Base-by-base conservation (phyloP, 2,113 vertebrate genomes). In the Oryzias javanicus region DNA sequence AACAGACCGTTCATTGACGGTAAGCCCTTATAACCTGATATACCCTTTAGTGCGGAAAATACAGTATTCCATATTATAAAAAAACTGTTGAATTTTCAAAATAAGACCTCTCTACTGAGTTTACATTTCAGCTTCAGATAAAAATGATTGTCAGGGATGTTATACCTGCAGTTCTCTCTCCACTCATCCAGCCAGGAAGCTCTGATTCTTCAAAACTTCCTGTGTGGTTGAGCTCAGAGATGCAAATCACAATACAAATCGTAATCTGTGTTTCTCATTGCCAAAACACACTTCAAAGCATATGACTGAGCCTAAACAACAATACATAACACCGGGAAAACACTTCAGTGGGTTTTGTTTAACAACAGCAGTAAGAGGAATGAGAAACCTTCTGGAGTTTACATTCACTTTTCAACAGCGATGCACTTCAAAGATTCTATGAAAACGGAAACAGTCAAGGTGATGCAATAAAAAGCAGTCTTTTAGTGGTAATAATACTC, bases 191-290 rank as follows among this genome's bases (percentile, higher is more conserved):
- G 74, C 45, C 67, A 82, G 82, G 78, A 88, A 85, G 70, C 76
- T 67, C 56, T 65, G 72, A 83, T 79, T 84, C 74, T 80, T 72
- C 42, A 16, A 66, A 35, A 72, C 71, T 84, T 89, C 74, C 67
- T 75, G 49, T 68, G 64, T 67, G 57, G 55, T 76, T 73, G 67
- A 70, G 42, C 68, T 67, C 51, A 45, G 67, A 80, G 65, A 85
- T 75, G 53, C 78, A 74, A 84, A 89, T 89, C 76, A 79, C 56
- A 77, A 77, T 70, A 67, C 45, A 29, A 42, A 41, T 46, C 44
- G 78, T 86, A 79, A 87, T 87, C 83, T 70, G 24, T 5, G 41
- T 48, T 35, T 14, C 71, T 80, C 72, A 27, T 58, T 82, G 81
- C 79, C 79, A 86, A 83, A 81, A 76, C 76, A 79, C 70, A 76